Evolutionary conservation across 2,113 vertebrate genomes (phyloP).

Genomic region (Galbula dea): DNA sequence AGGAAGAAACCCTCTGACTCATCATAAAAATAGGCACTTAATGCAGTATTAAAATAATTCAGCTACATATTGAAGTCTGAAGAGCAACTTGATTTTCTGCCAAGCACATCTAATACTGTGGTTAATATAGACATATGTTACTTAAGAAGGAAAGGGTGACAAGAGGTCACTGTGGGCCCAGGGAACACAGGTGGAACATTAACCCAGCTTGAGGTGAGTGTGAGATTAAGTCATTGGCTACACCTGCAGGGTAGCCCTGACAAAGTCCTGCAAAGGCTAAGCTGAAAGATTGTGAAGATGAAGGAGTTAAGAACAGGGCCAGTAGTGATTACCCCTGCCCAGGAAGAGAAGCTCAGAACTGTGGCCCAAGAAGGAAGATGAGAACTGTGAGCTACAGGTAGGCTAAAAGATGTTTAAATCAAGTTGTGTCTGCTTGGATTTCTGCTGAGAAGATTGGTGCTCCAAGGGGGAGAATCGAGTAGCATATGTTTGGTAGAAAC

Average conservation of each 20-base stretch:
- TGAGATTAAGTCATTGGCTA: background rate
- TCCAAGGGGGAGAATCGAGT: background rate
- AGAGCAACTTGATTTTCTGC: background rate
- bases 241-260: background rate
- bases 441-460: background rate
- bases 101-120: background rate
- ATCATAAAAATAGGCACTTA: background rate
- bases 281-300: background rate
- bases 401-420: background rate
- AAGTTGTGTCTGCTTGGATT: background rate
- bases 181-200: background rate
- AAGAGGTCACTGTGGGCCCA: background rate
- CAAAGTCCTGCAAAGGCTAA: background rate
- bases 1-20: background rate
- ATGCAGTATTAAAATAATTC: background rate
- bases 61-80: background rate
- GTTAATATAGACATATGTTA: background rate
- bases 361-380: background rate
- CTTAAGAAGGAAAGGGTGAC: background rate
- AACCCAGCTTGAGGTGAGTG: background rate
- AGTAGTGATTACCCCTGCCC: fast-evolving
- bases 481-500: background rate
- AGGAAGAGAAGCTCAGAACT: fast-evolving
- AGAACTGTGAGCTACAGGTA: background rate
- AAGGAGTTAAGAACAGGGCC: background rate